Percentiles rank a stretch among this genome's conserved stretches.
Evolutionary conservation across 2,888 invertebrate genomes (phyloP).

Genomic region (Tipula helvola): DNA sequence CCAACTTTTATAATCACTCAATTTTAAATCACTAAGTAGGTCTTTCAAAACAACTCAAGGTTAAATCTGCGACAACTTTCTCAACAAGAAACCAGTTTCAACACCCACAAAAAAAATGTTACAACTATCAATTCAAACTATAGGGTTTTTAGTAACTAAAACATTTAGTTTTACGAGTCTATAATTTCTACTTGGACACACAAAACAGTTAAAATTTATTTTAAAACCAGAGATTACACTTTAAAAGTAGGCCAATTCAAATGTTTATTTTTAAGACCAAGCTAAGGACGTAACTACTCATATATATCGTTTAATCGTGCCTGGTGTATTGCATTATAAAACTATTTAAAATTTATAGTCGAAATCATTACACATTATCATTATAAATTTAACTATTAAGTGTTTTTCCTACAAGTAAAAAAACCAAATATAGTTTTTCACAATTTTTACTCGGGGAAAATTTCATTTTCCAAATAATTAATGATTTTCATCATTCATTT

Average conservation of each 20-base stretch:
- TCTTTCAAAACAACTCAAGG: too few species aligned
- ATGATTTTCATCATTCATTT: not conserved
- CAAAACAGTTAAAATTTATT: not conserved
- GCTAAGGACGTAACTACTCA: not conserved
- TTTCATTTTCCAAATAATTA: not conserved
- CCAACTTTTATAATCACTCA: too few species aligned
- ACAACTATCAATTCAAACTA: not conserved
- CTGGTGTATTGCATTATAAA: not conserved
- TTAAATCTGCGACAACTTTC: not conserved
- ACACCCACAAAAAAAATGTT: not conserved
- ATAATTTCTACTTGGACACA: not conserved
- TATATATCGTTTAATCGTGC: not conserved
- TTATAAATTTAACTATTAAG: not conserved
- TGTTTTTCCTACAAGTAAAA: not conserved
- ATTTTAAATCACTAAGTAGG: too few species aligned
- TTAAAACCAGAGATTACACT: not conserved
- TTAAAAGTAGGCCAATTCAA: not conserved
- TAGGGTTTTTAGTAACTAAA: not conserved
- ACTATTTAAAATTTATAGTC: not conserved
- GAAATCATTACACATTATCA: not conserved
- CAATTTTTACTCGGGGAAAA: not conserved
- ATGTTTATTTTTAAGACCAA: not conserved
- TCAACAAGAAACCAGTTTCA: not conserved
- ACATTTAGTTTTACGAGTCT: not conserved
- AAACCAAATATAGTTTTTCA: not conserved